Evolutionary conservation across 2,113 vertebrate species (phyloP).

Genomic region (Loxodonta africana): DNA sequence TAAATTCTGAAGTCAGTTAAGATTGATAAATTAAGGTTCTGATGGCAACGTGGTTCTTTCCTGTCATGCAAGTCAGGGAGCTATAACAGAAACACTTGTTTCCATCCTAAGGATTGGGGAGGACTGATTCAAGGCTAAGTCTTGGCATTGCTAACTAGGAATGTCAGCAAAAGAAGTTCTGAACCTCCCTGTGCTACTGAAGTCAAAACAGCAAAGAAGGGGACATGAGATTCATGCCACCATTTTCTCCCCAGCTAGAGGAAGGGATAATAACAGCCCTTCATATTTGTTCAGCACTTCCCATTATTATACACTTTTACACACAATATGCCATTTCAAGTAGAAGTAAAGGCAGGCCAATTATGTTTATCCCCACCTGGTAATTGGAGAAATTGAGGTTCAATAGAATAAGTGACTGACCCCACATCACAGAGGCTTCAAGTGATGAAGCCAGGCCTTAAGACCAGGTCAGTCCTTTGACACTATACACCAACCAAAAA

Average conservation of each 20-base stretch:
- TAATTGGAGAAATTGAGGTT: not conserved
- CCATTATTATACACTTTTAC: not conserved
- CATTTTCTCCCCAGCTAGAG: conserved; percentile 1
- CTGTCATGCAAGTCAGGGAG: conserved; percentile 39
- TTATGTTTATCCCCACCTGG: not conserved
- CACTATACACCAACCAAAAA: no score
- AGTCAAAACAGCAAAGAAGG: conserved; percentile 32
- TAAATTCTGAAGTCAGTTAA: conserved; percentile 64
- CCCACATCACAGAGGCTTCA: not conserved
- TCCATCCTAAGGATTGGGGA: conserved; percentile 11
- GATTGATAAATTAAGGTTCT: conserved; percentile 67
- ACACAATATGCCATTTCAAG: not conserved
- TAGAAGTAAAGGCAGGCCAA: not conserved
- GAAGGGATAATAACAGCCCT: not conserved
- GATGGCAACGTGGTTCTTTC: conserved; percentile 34
- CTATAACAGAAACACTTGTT: conserved; percentile 43
- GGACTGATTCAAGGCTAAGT: not conserved
- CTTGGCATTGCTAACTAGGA: not conserved
- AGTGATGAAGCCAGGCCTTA: not conserved
- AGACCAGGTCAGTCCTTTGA: not conserved
- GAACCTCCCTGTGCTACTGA: not conserved
- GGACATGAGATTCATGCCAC: not conserved
- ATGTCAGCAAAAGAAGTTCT: conserved; percentile 7
- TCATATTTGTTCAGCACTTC: not conserved
- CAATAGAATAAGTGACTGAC: not conserved